Conservation (phyloP, 2,113 vertebrate species). For the Trachemys scripta region DNA sequence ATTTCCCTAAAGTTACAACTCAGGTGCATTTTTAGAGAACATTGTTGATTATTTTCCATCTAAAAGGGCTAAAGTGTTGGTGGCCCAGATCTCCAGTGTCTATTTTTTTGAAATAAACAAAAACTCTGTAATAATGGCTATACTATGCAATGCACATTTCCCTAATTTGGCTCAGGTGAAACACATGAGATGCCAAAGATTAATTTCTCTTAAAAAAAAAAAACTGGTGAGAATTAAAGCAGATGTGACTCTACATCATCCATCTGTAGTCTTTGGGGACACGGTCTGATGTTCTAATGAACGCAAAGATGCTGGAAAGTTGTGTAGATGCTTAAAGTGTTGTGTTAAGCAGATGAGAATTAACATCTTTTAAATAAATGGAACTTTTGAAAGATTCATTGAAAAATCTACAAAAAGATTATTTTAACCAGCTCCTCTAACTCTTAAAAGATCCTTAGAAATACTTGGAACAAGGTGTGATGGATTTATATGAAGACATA, state of each 20-base stretch:
- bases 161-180: not conserved
- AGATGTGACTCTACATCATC: not conserved
- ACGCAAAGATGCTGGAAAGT: conserved; percentile 21
- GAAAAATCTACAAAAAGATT: not conserved
- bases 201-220: not conserved
- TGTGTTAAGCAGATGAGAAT: not conserved
- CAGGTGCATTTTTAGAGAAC: not conserved
- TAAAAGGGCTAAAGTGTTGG: not conserved
- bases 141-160: not conserved
- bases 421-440: conserved; percentile 37
- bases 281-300: conserved; percentile 17
- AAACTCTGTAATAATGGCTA: not conserved
- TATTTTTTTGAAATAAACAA: not conserved
- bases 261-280: not conserved
- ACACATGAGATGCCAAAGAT: not conserved
- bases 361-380: conserved; percentile 2
- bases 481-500: conserved; percentile 29
- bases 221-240: not conserved
- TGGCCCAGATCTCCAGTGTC: not conserved
- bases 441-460: conserved; percentile 31
- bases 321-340: conserved; percentile 33
- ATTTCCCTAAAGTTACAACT: conserved; percentile 28
- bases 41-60: conserved; percentile 47
- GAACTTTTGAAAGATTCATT: not conserved
- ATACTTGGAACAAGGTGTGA: conserved; percentile 45